These are phyloP conservation scores for Drymodes brunneopygia DNA, from an alignment of 2,113 vertebrate genomes.

Conservation along the genomic window DNA sequence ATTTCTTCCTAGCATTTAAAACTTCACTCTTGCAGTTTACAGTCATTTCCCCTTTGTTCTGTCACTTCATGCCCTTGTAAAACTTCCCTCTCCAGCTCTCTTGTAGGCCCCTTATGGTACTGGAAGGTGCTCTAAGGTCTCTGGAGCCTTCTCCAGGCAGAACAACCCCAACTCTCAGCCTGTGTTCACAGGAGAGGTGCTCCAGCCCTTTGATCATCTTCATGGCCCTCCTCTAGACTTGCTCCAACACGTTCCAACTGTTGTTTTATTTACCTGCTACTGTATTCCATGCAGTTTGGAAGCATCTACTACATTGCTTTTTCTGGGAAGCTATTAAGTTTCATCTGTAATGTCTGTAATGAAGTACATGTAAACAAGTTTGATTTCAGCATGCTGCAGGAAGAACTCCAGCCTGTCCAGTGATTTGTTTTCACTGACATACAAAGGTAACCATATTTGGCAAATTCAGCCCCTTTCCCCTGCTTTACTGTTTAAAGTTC, in stretches of 20 bases:
- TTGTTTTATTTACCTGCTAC: background rate
- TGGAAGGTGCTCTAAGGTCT: background rate
- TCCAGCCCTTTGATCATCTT: background rate
- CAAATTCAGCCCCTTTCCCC: conserved; percentile 35
- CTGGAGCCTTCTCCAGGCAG: background rate
- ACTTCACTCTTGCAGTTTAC: background rate
- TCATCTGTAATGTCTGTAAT: background rate
- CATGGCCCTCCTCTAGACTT: background rate
- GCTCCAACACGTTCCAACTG: background rate
- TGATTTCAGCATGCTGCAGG: background rate
- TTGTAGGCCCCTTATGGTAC: too few relatives aligned
- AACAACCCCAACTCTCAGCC: background rate
- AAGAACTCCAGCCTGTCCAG: background rate
- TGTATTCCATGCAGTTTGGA: background rate
- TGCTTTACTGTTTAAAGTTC: conserved; percentile 15
- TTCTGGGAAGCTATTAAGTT: background rate
- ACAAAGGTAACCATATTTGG: conserved; percentile 59
- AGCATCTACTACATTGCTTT: background rate
- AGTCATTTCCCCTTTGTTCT: background rate
- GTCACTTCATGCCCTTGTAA: background rate
- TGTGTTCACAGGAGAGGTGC: background rate
- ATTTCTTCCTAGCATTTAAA: background rate
- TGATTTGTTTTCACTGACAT: conserved; percentile 20
- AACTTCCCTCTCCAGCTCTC: background rate
- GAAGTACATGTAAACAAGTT: background rate